phyloP scores from a whole-genome alignment of 2,888 invertebrate species.

The Liposcelis brunnea region DNA sequence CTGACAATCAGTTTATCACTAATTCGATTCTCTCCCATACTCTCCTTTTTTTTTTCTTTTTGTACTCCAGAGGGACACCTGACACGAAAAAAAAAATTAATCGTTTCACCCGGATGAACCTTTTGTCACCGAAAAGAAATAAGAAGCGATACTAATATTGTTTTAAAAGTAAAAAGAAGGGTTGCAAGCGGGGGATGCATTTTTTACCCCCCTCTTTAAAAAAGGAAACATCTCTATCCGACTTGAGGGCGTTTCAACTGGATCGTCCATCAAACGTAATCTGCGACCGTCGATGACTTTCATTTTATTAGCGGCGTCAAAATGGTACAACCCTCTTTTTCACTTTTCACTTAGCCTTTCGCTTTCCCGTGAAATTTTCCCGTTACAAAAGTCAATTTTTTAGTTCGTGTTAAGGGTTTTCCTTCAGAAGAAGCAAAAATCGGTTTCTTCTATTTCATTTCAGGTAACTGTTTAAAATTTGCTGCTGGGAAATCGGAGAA shows the following conservation, averaged over 20 bases:
- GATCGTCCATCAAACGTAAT: background rate
- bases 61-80: conserved; percentile 11
- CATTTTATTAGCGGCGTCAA: background rate
- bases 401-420: no score
- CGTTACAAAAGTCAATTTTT: no score
- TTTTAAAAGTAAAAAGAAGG: conserved; percentile 1
- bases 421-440: no score
- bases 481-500: no score
- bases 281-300: conserved; percentile 4
- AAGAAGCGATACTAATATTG: conserved; percentile 9
- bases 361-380: no score
- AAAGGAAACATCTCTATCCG: conserved; percentile 9
- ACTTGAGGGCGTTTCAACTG: background rate
- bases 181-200: conserved; percentile 7
- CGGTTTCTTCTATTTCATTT: no score
- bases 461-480: no score
- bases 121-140: conserved; percentile 11
- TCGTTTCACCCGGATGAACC: background rate
- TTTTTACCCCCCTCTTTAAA: conserved; percentile 4
- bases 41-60: conserved; percentile 12
- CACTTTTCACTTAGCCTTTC: no score
- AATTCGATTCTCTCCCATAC: conserved; percentile 19
- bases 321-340: no score
- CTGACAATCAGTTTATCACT: no score
- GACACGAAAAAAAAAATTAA: conserved; percentile 1